Evolutionary conservation across 2,113 vertebrate genomes (phyloP).

Genomic region (Acrocephalus kingi): DNA sequence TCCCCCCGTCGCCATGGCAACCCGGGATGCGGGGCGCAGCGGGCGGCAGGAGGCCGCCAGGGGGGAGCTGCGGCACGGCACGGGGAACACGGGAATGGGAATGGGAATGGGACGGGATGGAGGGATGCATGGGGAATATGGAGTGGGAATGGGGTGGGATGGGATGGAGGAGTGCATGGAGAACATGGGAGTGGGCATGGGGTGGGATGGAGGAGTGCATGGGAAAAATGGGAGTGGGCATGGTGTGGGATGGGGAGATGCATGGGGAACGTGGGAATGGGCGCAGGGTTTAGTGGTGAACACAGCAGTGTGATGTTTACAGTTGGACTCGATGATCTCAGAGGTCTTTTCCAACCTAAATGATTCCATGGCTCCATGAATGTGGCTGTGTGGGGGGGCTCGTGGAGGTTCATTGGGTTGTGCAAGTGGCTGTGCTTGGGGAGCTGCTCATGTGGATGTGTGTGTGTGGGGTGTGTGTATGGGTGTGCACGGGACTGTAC

Average conservation of each 20-base stretch:
- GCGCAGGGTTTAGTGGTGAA: neutral
- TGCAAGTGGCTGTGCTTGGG: neutral
- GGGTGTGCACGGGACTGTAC: neutral
- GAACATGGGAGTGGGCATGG: no score
- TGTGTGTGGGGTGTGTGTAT: accelerated
- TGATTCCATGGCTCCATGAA: neutral
- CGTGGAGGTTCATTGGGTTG: accelerated
- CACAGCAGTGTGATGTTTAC: neutral
- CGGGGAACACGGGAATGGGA: neutral
- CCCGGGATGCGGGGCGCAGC: neutral
- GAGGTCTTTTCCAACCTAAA: neutral
- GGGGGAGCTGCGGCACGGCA: neutral
- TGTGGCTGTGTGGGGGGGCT: neutral
- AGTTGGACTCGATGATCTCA: neutral
- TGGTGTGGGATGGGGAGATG: no score
- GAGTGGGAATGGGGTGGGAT: neutral
- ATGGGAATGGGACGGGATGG: no score
- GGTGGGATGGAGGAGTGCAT: neutral
- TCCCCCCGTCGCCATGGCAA: neutral
- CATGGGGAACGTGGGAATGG: neutral
- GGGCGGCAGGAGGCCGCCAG: neutral
- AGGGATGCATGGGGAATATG: neutral
- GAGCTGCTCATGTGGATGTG: neutral
- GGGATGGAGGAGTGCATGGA: neutral
- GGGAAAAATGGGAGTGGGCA: neutral